Base-by-base conservation (phyloP, 2,797 vertebrate genomes). In the Melanogrammus aeglefinus region DNA sequence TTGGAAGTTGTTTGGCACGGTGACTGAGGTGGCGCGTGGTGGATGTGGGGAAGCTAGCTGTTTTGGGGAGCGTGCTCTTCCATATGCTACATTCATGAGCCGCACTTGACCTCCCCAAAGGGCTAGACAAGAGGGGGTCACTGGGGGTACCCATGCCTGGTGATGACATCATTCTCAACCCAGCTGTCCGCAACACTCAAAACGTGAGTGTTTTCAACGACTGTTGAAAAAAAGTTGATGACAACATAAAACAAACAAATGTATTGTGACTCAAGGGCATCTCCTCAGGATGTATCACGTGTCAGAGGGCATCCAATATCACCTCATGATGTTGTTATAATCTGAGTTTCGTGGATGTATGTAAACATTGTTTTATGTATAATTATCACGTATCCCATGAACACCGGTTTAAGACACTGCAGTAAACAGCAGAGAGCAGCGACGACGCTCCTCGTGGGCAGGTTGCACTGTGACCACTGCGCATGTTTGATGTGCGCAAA, bases 1-100 rank as follows among this genome's bases (percentile, higher is more conserved):
- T 90, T 99, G 97, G 93, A 98, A 99, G 92, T 97, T 99, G 95
- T 99, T 99, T 99, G 87, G 98, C 98, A 8, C 98, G 91, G 87
- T 99, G 97, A 80, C 98, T 99, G 88, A 99, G 95, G 87, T 96
- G 98, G 51, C 93, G 92, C 0, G 95, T 96, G 86, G 95, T 94
- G 0, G 95, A 95, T 0, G 93, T 93, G 0, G 95, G 87, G 86
- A 94, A 98, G 84, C 94, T 94, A 10, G 94, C 92, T 2, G 94
- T 89, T 82, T 96, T 95, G 83, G 94, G 92, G n/a, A 95, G 87
- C 2, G 92, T 92, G 75, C 89, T 91, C 83, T 93, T 93, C 94
- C 94, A 95, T 41, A 89, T 66, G 57, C 88, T 71, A 44, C 88
- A 91, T 70, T 94, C 93, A 82, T 92, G 94, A 85, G 89, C 82